Base-by-base conservation (phyloP, 2,113 vertebrate genomes). In the Menura novaehollandiae region DNA sequence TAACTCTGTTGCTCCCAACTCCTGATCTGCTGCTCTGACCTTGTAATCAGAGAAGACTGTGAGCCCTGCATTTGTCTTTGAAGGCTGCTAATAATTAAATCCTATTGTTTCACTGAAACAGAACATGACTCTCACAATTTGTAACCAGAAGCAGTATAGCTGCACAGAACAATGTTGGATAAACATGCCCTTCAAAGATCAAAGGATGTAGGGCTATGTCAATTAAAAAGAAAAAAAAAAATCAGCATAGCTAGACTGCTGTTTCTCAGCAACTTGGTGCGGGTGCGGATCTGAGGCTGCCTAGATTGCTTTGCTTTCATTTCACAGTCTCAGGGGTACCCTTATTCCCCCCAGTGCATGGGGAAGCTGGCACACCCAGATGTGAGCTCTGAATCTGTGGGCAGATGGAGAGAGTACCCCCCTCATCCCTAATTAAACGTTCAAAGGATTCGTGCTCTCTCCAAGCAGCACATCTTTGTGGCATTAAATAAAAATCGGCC, bases 21-120 rank as follows among this genome's bases (percentile, higher is more conserved):
- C 49, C 53, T 56, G 75, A 72, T 96, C 91, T 86, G 49, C 83
- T 81, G 43, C 83, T 89, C 67, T 95, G 93, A 91, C 93, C 89
- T 96, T 92, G 81, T 88, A 95, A 94, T 84, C 89, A 80, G 84
- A 95, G 83, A 85, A 83, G 74, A 59, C 81, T 92, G 21, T 5
- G 22, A 91, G 82, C 78, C 64, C 37, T 21, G 32, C 55, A 19
- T 82, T 94, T 81, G 92, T 92, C 97, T 97, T 95, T 96, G 95
- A 95, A 97, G 94, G 85, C 75, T 78, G 89, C 89, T 94, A 94
- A 88, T 96, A 96, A 97, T 97, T 97, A 96, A 97, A 96, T 92
- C 86, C 95, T 46, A 96, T 97, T 97, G 96, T 97, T 96, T 91
- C 86, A 55, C 83, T 71, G 95, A 91, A 97, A 97, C 90, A 77